phyloP scores from a whole-genome alignment of 1,140 invertebrate genomes.

The Ostrea denselamellosa region DNA sequence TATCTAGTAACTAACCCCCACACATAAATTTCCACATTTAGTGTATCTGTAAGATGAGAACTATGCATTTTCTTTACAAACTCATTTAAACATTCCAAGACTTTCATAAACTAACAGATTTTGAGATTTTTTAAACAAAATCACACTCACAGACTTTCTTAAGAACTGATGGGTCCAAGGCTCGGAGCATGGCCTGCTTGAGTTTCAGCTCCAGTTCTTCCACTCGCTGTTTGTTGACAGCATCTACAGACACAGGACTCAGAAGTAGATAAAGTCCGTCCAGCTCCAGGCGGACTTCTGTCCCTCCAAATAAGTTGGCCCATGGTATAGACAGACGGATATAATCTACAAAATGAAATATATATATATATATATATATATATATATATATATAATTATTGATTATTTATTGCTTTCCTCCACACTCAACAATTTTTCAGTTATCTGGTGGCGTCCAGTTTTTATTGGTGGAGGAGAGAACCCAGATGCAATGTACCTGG shows the following conservation, averaged over 20 bases:
- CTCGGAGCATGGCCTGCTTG: slow-evolving; percentile 79
- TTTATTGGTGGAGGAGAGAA: no score
- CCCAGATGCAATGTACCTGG: no score
- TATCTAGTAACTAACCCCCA: no score
- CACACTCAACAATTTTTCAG: no score
- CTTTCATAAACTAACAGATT: slow-evolving; percentile 60
- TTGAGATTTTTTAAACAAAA: slow-evolving; percentile 77
- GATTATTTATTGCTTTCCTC: no score
- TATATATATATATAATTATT: background rate
- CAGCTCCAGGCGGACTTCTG: slow-evolving; percentile 81
- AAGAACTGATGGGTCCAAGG: slow-evolving; percentile 60
- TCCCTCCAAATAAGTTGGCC: slow-evolving; percentile 86
- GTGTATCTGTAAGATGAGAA: no score
- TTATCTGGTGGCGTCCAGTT: no score
- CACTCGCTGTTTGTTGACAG: slow-evolving; percentile 87
- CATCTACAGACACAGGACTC: slow-evolving; percentile 85
- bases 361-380: no score
- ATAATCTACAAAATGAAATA: slow-evolving; percentile 77
- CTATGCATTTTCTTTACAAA: slow-evolving; percentile 4
- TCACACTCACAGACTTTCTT: slow-evolving; percentile 63
- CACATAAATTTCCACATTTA: no score
- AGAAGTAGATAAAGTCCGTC: slow-evolving; percentile 89
- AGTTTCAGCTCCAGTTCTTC: slow-evolving; percentile 85
- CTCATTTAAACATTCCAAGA: slow-evolving; percentile 60
- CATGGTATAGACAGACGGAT: slow-evolving; percentile 89